Evolutionary conservation across 2,113 vertebrate genomes (phyloP).

Genomic region (Pomatostomus ruficeps): DNA sequence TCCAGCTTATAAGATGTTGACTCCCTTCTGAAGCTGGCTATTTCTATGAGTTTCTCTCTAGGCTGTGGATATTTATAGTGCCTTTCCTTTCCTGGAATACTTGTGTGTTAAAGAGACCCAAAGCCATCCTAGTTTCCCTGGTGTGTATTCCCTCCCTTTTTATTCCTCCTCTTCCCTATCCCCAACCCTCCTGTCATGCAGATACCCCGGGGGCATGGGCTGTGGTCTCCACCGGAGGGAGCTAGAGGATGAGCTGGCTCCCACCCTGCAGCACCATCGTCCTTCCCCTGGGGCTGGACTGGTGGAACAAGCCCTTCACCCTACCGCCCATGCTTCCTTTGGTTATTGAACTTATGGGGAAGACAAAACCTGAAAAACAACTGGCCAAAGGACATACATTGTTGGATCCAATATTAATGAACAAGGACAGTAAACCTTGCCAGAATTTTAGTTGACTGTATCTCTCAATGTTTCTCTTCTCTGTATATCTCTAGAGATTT

Average conservation of each 20-base stretch:
- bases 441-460: background rate
- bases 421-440: background rate
- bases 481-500: background rate
- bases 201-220: accelerated
- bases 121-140: background rate
- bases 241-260: background rate
- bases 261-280: accelerated
- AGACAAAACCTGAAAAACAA: background rate
- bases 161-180: background rate
- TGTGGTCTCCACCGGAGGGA: background rate
- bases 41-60: background rate
- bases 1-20: background rate
- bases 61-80: background rate
- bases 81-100: background rate
- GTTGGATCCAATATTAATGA: background rate
- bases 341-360: background rate
- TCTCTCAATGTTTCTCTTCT: background rate
- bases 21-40: background rate
- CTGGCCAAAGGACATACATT: background rate
- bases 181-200: background rate
- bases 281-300: background rate
- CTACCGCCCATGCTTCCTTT: accelerated
- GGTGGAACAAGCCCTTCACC: background rate
- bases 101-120: background rate
- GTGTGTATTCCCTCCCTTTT: background rate